Conservation (phyloP, 2,888 invertebrate genomes). For the Nycteola revayana region DNA sequence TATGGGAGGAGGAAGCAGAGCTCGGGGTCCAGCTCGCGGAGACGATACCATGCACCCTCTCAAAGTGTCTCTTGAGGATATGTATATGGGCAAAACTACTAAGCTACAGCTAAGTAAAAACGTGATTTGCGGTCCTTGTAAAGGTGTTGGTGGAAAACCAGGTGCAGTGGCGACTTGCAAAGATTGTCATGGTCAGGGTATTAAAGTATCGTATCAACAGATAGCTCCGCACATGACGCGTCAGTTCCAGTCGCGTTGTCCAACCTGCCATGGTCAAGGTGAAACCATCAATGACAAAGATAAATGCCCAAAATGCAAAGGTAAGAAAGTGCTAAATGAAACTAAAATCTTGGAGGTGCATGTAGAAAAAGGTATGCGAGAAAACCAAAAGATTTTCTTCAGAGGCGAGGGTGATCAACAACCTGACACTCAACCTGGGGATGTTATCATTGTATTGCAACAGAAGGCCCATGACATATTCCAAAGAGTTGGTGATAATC, state of each 20-base stretch:
- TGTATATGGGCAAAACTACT: slow-evolving; percentile 94
- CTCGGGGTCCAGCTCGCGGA: slow-evolving; percentile 84
- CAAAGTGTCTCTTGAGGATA: slow-evolving; percentile 93
- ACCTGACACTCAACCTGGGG: slow-evolving; percentile 92
- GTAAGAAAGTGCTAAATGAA: slow-evolving; percentile 91
- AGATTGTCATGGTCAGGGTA: slow-evolving; percentile 89
- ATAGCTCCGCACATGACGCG: slow-evolving; percentile 85
- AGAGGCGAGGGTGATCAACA: slow-evolving; percentile 95
- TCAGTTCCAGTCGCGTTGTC: slow-evolving; percentile 83
- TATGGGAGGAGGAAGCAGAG: slow-evolving; percentile 80
- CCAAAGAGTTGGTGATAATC: slow-evolving; percentile 88
- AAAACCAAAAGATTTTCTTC: slow-evolving; percentile 92
- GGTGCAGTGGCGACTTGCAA: slow-evolving; percentile 86
- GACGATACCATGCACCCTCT: slow-evolving; percentile 92
- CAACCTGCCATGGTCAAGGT: slow-evolving; percentile 86
- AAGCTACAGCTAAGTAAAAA: slow-evolving; percentile 92
- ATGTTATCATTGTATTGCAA: slow-evolving; percentile 93
- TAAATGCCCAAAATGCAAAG: slow-evolving; percentile 90
- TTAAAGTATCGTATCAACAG: slow-evolving; percentile 88
- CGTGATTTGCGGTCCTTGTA: slow-evolving; percentile 89
- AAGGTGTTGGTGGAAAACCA: slow-evolving; percentile 88
- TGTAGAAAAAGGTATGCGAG: slow-evolving; percentile 94
- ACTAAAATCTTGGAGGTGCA: slow-evolving; percentile 93
- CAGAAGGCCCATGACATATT: slow-evolving; percentile 91
- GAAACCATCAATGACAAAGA: slow-evolving; percentile 90